phyloP scores from a whole-genome alignment of 2,888 invertebrate genomes.

The Polymixis flavicincta region DNA sequence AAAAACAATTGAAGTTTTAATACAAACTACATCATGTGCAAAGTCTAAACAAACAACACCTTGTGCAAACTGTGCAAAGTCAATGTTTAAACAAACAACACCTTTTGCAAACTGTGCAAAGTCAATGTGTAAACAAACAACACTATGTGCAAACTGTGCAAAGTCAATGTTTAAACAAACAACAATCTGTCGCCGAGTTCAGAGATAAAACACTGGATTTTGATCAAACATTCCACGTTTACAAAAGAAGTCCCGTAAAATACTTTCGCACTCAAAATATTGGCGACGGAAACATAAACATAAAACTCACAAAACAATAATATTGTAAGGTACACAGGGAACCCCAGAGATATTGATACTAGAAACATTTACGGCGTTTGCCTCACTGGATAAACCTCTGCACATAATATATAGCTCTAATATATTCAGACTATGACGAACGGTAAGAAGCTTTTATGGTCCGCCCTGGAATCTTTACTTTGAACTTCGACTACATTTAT shows the following conservation, averaged over 20 bases:
- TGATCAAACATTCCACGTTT: constrained; percentile 50
- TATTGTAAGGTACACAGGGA: constrained; percentile 63
- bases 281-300: constrained; percentile 55
- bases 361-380: constrained; percentile 65
- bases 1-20: not conserved
- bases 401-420: constrained; percentile 67
- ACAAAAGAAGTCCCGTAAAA: constrained; percentile 53
- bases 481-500: constrained; percentile 43
- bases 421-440: constrained; percentile 78
- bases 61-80: constrained; percentile 1
- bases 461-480: constrained; percentile 66
- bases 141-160: not conserved
- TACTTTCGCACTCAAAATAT: constrained; percentile 58
- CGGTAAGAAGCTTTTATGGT: constrained; percentile 71
- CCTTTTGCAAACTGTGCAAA: constrained; percentile 15
- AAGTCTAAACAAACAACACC: constrained; percentile 6
- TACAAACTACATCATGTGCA: constrained; percentile 8
- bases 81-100: constrained; percentile 21
- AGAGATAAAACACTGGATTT: constrained; percentile 44
- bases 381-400: constrained; percentile 64
- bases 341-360: constrained; percentile 65
- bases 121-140: constrained; percentile 13
- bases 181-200: constrained; percentile 30
- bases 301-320: constrained; percentile 67
- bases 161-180: constrained; percentile 21